Evolutionary conservation across 1,140 invertebrate genomes (phyloP).

Genomic region (Heliconius congener): DNA sequence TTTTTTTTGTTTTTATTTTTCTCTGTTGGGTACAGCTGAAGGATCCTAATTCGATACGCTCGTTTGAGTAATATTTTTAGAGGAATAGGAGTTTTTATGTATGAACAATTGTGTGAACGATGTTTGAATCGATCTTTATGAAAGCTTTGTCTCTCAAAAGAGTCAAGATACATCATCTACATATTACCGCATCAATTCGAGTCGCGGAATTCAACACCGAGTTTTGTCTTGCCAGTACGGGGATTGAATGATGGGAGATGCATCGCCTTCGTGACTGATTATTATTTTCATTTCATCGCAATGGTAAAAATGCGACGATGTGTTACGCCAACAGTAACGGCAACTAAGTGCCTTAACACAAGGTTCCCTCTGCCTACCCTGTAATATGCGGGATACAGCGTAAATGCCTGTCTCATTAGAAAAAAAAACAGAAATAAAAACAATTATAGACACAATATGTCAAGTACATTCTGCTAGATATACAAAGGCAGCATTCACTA

Average conservation of each 20-base stretch:
- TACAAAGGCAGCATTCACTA: slow-evolving; percentile 11
- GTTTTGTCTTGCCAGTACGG: too few relatives aligned
- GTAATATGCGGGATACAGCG: too few relatives aligned
- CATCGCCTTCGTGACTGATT: too few relatives aligned
- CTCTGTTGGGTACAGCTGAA: background rate
- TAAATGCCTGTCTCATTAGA: background rate
- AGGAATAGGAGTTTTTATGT: background rate
- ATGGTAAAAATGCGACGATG: too few relatives aligned
- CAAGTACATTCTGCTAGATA: background rate
- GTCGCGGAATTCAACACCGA: too few relatives aligned
- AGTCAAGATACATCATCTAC: too few relatives aligned
- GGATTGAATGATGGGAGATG: too few relatives aligned
- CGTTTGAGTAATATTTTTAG: background rate
- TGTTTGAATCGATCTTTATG: background rate
- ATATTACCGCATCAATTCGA: too few relatives aligned
- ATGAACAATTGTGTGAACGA: background rate
- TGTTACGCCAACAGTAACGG: too few relatives aligned
- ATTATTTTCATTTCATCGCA: too few relatives aligned
- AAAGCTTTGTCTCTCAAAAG: background rate
- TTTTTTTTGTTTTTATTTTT: slow-evolving; percentile 10
- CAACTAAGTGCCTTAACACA: too few relatives aligned
- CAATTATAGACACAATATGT: background rate
- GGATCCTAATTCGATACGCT: slow-evolving; percentile 7
- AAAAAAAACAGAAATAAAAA: background rate
- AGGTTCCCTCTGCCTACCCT: too few relatives aligned